Conservation (phyloP, 1,140 invertebrate species). For the Ridgeia piscesae region DNA sequence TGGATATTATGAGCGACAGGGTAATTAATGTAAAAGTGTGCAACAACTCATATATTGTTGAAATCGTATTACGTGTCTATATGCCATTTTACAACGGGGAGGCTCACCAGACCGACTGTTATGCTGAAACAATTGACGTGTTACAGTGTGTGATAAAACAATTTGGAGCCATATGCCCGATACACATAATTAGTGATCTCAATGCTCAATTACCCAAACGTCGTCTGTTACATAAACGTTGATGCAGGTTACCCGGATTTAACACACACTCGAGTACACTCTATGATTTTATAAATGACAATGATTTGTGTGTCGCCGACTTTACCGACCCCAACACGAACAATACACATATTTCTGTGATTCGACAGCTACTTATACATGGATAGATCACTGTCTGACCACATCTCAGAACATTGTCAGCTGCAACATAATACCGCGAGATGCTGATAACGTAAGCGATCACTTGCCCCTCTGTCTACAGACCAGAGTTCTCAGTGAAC, state of each 20-base stretch:
- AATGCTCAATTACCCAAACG: too few relatives aligned
- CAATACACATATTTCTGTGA: background rate
- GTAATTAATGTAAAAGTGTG: too few relatives aligned
- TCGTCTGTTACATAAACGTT: background rate
- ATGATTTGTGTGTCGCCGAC: background rate
- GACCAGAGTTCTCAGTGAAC: background rate
- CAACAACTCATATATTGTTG: too few relatives aligned
- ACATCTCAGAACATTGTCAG: background rate
- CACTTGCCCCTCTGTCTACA: too few relatives aligned
- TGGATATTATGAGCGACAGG: too few relatives aligned
- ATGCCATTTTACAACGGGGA: background rate
- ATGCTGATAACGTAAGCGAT: too few relatives aligned
- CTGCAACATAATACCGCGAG: too few relatives aligned
- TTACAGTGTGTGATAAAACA: background rate
- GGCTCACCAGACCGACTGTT: background rate
- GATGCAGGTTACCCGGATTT: background rate
- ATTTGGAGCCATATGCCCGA: background rate
- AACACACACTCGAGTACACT: background rate
- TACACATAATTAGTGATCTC: background rate
- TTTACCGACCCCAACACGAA: background rate
- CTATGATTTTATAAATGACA: background rate
- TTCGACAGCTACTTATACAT: background rate
- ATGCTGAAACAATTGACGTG: background rate
- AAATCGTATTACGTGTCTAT: too few relatives aligned
- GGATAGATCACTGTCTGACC: background rate